Conservation (phyloP, 30 jellyfish, hydroid and myxozoan genomes). For the Turritopsis dohrnii region DNA sequence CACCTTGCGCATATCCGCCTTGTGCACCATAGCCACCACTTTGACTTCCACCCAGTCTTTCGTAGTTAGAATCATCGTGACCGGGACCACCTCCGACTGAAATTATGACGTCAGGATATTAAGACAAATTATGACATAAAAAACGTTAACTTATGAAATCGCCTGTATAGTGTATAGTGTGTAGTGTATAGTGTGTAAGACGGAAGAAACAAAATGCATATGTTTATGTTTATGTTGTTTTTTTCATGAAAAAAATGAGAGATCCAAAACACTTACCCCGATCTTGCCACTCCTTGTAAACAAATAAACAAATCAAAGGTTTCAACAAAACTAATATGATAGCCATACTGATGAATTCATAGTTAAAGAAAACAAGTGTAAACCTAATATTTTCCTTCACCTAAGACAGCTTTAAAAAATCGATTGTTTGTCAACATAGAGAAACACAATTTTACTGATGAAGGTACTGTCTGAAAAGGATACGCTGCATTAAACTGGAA, state of each 20-base stretch:
- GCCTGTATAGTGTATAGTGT: too few relatives aligned
- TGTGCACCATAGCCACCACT: neutral
- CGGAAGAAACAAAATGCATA: neutral
- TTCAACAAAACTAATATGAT: neutral
- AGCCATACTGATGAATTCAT: neutral
- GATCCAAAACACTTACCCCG: too few relatives aligned
- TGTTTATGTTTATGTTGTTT: too few relatives aligned
- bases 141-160: too few relatives aligned
- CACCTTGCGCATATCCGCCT: neutral
- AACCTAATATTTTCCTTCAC: neutral
- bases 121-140: too few relatives aligned
- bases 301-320: neutral
- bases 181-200: neutral
- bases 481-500: slow-evolving; percentile 14
- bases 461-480: slow-evolving; percentile 3
- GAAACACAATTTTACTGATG: neutral
- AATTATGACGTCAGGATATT: too few relatives aligned
- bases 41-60: slow-evolving; percentile 2
- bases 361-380: neutral
- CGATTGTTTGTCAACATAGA: neutral
- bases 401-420: neutral
- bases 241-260: too few relatives aligned
- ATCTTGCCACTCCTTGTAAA: slow-evolving; percentile 8
- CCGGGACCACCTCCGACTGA: neutral
- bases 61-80: neutral